These are phyloP conservation scores for Molorchus minor DNA, from an alignment of 2,888 invertebrate genomes.

Conservation along the genomic window DNA sequence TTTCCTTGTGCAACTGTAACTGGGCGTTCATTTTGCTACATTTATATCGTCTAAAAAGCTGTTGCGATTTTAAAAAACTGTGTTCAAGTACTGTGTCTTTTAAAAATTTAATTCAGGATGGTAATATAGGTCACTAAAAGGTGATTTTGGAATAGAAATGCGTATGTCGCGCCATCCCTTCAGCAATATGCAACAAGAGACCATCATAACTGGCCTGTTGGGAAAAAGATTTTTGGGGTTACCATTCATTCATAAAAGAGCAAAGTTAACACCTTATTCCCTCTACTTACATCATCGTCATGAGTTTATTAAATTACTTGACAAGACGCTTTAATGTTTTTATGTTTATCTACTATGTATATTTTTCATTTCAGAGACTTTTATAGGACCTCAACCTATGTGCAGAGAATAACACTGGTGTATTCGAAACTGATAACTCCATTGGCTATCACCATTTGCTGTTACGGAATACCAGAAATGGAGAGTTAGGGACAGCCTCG, in stretches of 20 bases:
- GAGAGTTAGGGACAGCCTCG: neutral
- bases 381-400: neutral
- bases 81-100: no score
- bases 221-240: neutral
- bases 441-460: neutral
- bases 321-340: neutral
- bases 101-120: no score
- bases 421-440: slow-evolving; percentile 11
- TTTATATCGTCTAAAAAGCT: no score
- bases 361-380: slow-evolving; percentile 3
- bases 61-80: no score
- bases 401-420: neutral
- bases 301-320: neutral
- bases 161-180: no score
- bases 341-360: neutral
- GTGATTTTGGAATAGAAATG: no score
- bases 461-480: neutral
- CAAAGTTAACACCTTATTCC: neutral
- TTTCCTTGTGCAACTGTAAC: no score
- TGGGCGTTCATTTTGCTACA: no score
- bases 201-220: neutral
- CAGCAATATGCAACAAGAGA: neutral
- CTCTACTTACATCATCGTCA: neutral
- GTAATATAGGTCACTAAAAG: no score
- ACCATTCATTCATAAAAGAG: neutral